Percentiles rank a stretch among this genome's conserved stretches.
Conservation (phyloP, 1,140 invertebrate species). For the Colletes gigas region DNA sequence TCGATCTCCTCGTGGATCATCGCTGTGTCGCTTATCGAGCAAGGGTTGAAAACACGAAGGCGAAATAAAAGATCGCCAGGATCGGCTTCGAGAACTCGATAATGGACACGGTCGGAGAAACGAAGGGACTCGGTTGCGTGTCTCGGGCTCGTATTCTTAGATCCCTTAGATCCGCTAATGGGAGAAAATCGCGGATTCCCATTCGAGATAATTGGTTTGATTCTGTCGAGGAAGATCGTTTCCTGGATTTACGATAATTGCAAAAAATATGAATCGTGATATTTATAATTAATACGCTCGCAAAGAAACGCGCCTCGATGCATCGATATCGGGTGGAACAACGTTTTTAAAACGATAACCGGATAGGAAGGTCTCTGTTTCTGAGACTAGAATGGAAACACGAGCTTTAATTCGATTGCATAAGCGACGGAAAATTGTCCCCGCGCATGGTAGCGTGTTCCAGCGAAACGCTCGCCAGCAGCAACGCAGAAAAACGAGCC, state of each 20-base stretch:
- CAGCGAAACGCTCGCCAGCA: neutral
- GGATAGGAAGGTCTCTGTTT: too few species aligned
- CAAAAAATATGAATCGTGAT: too few species aligned
- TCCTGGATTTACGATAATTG: too few species aligned
- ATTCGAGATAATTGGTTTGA: neutral
- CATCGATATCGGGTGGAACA: too few species aligned
- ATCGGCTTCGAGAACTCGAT: neutral
- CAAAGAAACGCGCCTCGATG: too few species aligned
- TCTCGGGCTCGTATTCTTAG: neutral
- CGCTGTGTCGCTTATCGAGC: slow-evolving; percentile 30
- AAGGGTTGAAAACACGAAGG: neutral
- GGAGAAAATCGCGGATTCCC: neutral
- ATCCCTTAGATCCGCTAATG: neutral
- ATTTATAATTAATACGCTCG: too few species aligned
- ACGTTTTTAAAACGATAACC: too few species aligned
- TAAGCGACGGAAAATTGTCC: slow-evolving; percentile 5
- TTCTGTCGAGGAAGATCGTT: neutral
- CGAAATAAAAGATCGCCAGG: neutral
- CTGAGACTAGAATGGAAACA: too few species aligned
- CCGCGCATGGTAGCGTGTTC: neutral
- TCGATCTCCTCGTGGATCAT: slow-evolving; percentile 38
- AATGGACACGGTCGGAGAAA: slow-evolving; percentile 1
- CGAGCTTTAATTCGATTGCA: neutral
- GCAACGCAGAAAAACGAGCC: slow-evolving; percentile 4
- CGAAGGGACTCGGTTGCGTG: neutral